Percentiles rank a stretch among this genome's conserved stretches.
Conservation (phyloP, 2,113 vertebrate genomes). For the Corvus hawaiiensis region DNA sequence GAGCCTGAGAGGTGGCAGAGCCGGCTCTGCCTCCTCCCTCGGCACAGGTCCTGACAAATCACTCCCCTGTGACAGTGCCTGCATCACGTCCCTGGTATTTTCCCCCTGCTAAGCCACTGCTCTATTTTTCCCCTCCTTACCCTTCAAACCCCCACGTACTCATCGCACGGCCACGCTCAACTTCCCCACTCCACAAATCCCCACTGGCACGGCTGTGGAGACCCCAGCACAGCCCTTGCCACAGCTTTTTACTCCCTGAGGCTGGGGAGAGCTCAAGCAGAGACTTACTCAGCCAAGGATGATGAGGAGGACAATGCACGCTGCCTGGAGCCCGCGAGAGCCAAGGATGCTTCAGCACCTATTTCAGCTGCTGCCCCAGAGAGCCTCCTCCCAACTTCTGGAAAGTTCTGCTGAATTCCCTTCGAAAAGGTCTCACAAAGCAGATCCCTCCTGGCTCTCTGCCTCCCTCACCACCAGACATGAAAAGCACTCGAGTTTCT, state of each 20-base stretch:
- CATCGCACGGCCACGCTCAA: accelerated
- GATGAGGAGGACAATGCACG: accelerated
- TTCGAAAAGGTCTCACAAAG: neutral
- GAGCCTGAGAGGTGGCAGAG: accelerated
- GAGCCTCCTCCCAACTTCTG: neutral
- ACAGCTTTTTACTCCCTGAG: neutral
- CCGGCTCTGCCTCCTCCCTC: neutral
- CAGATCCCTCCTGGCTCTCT: slow-evolving; percentile 9
- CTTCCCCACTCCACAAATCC: neutral
- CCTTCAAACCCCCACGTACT: neutral
- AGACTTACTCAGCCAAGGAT: slow-evolving; percentile 1
- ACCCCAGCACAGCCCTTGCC: neutral
- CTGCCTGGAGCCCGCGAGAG: accelerated
- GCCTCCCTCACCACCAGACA: slow-evolving; percentile 5
- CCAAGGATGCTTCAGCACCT: slow-evolving; percentile 26
- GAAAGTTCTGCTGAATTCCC: neutral
- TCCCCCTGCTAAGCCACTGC: neutral
- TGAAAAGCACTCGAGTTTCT: slow-evolving; percentile 41
- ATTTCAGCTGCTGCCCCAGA: neutral
- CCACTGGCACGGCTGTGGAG: neutral
- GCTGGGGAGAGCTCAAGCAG: neutral
- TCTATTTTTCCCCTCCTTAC: neutral
- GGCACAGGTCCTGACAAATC: neutral
- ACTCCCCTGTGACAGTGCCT: neutral
- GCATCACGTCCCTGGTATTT: neutral